Evolutionary conservation across 2,888 invertebrate species (phyloP).

Genomic region (Euzophera pinguis): DNA sequence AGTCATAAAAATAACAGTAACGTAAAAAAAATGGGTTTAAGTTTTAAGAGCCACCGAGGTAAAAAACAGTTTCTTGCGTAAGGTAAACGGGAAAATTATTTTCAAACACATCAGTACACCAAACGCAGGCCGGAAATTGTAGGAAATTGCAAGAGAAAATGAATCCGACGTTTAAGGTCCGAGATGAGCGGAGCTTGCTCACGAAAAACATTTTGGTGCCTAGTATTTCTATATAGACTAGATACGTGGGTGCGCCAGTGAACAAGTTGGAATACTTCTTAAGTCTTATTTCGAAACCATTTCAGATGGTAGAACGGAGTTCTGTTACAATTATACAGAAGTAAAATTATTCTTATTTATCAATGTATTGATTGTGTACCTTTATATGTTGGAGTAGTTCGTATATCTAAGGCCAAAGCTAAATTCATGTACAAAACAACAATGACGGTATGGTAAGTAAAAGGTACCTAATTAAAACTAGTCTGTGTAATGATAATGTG

Average conservation of each 20-base stretch:
- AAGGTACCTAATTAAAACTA: no score
- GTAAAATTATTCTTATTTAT: no score
- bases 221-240: neutral
- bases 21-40: neutral
- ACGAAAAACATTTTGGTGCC: constrained; percentile 27
- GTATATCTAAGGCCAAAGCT: no score
- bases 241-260: neutral
- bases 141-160: constrained; percentile 80
- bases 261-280: neutral
- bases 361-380: no score
- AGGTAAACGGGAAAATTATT: constrained; percentile 61
- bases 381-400: no score
- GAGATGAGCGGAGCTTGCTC: constrained; percentile 30
- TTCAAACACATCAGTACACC: constrained; percentile 63
- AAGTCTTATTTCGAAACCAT: no score
- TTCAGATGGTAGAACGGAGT: no score
- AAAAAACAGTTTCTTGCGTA: constrained; percentile 26
- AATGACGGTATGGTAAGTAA: neutral
- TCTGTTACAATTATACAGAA: no score
- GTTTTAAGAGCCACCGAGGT: neutral
- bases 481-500: no score
- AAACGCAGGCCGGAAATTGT: constrained; percentile 76
- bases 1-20: constrained; percentile 3
- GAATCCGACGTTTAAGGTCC: constrained; percentile 70
- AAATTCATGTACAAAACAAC: neutral